Percentiles rank a stretch among this genome's conserved stretches.
Conservation (phyloP, 2,797 vertebrate species). For the Numenius phaeopus region DNA sequence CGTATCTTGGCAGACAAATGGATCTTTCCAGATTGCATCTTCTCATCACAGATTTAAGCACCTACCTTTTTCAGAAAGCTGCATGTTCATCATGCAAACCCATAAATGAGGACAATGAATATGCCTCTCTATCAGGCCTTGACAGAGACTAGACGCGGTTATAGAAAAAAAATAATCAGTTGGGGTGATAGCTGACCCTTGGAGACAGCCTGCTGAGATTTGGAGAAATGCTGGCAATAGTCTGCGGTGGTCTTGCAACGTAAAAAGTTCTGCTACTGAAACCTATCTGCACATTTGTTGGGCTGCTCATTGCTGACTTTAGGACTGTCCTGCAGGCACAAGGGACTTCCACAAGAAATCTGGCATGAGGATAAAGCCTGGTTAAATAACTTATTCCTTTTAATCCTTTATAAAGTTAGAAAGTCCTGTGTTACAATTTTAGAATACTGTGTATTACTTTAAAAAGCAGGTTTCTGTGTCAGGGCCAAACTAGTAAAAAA, state of each 20-base stretch:
- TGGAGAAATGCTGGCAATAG: neutral
- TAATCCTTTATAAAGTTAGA: neutral
- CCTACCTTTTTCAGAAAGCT: neutral
- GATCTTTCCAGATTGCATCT: slow-evolving; percentile 39
- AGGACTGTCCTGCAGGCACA: neutral
- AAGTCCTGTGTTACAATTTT: neutral
- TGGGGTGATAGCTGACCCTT: neutral
- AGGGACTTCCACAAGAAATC: neutral
- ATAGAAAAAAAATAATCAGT: too few relatives aligned
- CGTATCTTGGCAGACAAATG: slow-evolving; percentile 24
- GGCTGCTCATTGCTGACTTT: neutral
- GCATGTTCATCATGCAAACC: neutral
- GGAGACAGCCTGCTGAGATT: neutral
- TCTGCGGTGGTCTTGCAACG: neutral
- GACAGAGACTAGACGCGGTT: neutral
- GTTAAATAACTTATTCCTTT: neutral
- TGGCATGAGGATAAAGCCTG: neutral
- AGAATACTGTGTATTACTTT: neutral
- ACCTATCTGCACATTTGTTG: neutral
- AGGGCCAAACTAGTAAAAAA: neutral
- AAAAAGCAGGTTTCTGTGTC: neutral
- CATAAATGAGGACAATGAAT: neutral
- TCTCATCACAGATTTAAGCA: slow-evolving; percentile 36
- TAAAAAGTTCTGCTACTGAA: neutral
- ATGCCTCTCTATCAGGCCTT: neutral